Evolutionary conservation across 2,113 vertebrate genomes (phyloP).

Genomic region (Thomomys bottae): DNA sequence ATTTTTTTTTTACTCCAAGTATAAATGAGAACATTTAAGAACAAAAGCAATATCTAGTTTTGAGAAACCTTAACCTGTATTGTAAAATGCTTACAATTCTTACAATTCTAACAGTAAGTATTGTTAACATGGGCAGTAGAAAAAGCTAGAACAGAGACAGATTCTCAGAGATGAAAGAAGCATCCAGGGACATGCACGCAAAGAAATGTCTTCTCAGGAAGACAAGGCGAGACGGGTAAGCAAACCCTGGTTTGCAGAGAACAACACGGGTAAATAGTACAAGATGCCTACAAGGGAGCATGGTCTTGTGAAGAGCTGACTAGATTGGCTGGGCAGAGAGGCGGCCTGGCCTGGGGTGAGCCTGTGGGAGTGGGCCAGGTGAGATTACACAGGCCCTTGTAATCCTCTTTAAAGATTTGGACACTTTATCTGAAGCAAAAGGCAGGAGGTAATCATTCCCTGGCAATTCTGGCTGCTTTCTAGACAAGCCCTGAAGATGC

Average conservation of each 20-base stretch:
- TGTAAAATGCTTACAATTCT: background rate
- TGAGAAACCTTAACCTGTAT: background rate
- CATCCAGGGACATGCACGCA: no score
- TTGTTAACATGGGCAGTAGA: no score
- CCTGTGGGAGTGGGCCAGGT: background rate
- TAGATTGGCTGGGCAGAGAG: background rate
- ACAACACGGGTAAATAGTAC: background rate
- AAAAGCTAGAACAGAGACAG: no score
- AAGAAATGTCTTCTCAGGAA: no score
- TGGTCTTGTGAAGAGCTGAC: background rate
- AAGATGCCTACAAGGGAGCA: background rate
- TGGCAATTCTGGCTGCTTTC: background rate
- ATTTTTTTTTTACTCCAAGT: background rate
- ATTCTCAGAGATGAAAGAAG: no score
- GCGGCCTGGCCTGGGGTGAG: background rate
- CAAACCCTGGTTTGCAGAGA: background rate
- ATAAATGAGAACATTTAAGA: background rate
- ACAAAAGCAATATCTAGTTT: background rate
- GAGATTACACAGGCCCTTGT: background rate
- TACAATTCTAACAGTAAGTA: no score
- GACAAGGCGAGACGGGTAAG: background rate
- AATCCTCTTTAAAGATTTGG: background rate
- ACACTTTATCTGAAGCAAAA: slow-evolving; percentile 26
- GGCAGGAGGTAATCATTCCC: background rate
- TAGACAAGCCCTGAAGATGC: background rate